A percentile compares a stretch with the other conserved stretches of the same genome.
phyloP scores from a whole-genome alignment of 1,140 invertebrate genomes.

The Drosophila melanogaster region Release_6_plus_ISO1_MT NC_004354.4:8113501-8114000 shows the following conservation, averaged over 20 bases:
- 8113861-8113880: constrained; percentile 15
- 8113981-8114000: constrained; percentile 31
- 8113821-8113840: not conserved
- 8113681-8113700: not conserved
- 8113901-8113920: constrained; percentile 20
- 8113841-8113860: constrained; percentile 3
- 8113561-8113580: no score
- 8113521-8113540: no score
- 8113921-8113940: not conserved
- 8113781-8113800: constrained; percentile 43
- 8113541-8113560: no score
- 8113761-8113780: constrained; percentile 38
- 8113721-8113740: constrained; percentile 50
- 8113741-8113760: constrained; percentile 55
- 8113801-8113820: not conserved
- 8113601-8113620: no score
- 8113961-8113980: not conserved
- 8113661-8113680: not conserved
- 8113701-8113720: constrained; percentile 29
- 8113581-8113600: no score
- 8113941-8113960: no score
- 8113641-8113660: not conserved
- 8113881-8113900: constrained; percentile 46
- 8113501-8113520: not conserved
- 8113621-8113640: no score